Evolutionary conservation across 1,140 invertebrate genomes (phyloP).

Genomic region (Hormaphis cornu): DNA sequence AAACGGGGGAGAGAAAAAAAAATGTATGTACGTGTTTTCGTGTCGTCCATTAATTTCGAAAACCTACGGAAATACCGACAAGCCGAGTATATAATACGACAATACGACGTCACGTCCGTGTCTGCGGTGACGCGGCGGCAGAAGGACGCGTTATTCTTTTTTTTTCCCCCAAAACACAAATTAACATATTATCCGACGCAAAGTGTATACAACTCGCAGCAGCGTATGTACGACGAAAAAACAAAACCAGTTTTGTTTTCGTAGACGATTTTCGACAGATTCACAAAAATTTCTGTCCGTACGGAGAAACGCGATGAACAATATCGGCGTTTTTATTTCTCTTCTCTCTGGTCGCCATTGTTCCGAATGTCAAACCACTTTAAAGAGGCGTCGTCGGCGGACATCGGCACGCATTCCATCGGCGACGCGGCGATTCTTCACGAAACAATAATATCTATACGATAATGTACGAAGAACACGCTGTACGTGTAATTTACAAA

Average conservation of each 20-base stretch:
- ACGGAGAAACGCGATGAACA: not conserved
- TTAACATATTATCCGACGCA: conserved; percentile 1
- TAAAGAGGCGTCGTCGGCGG: not conserved
- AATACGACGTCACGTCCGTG: not conserved
- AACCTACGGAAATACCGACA: not conserved
- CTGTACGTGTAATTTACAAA: too few species aligned
- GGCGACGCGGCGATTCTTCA: too few species aligned
- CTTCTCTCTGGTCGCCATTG: not conserved
- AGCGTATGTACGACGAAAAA: not conserved
- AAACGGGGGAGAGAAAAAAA: not conserved
- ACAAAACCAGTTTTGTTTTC: not conserved
- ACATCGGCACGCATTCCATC: not conserved
- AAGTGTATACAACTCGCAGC: not conserved
- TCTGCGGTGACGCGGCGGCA: too few species aligned
- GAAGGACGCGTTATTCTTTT: not conserved
- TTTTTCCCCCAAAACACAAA: not conserved
- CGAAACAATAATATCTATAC: too few species aligned
- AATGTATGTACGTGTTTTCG: not conserved
- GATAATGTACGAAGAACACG: too few species aligned
- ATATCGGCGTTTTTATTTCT: not conserved
- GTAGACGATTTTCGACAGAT: not conserved
- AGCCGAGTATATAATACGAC: too few species aligned
- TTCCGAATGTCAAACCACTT: not conserved
- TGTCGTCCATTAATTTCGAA: not conserved
- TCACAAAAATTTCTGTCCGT: not conserved